These are phyloP conservation scores for Diarsia brunnea DNA, from an alignment of 2,888 invertebrate species.

Conservation along the genomic window DNA sequence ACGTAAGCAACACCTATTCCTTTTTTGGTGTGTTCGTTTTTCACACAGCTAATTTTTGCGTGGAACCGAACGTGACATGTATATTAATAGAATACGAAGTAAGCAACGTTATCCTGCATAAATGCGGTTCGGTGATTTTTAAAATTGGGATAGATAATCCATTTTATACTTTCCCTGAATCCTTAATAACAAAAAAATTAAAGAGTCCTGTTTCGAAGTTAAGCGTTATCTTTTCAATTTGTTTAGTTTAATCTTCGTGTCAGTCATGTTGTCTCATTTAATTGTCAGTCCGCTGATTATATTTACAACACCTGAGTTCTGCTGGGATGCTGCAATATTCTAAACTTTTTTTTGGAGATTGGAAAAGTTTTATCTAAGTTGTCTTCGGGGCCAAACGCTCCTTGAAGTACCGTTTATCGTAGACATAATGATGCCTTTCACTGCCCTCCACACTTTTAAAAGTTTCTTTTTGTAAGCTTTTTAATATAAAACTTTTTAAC, in stretches of 20 bases:
- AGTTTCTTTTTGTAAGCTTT: constrained; percentile 47
- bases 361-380: constrained; percentile 75
- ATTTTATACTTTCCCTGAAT: neutral
- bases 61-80: constrained; percentile 22
- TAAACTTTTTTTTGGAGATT: constrained; percentile 69
- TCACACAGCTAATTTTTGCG: constrained; percentile 36
- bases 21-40: constrained; percentile 27
- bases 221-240: constrained; percentile 23
- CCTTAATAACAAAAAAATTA: constrained; percentile 4
- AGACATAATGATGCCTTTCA: constrained; percentile 63
- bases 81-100: constrained; percentile 21
- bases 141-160: constrained; percentile 4
- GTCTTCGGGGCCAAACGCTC: constrained; percentile 53
- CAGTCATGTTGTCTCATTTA: constrained; percentile 24
- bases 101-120: neutral
- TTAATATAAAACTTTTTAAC: constrained; percentile 55
- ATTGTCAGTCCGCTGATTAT: constrained; percentile 20
- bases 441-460: constrained; percentile 43
- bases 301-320: constrained; percentile 31
- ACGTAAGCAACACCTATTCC: constrained; percentile 23
- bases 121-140: neutral
- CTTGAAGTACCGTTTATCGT: constrained; percentile 67
- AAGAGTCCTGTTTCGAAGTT: constrained; percentile 2
- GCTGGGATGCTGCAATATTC: constrained; percentile 47
- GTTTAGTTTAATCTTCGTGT: constrained; percentile 29